Conservation (phyloP, 2,113 vertebrate species). For the Nannospalax galili region DNA sequence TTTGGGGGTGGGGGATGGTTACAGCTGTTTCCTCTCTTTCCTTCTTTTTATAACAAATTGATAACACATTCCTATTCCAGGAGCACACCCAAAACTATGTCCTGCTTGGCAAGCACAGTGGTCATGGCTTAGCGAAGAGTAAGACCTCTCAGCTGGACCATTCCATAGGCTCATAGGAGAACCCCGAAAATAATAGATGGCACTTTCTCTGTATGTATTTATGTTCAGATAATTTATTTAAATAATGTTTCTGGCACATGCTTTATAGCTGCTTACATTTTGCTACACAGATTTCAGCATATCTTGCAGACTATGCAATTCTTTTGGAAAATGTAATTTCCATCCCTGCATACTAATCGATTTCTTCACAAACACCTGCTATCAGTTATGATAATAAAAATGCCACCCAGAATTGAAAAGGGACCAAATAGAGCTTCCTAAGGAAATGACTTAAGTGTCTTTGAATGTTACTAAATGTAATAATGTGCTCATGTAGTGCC, state of each 20-base stretch:
- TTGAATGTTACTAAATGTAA: constrained; percentile 88
- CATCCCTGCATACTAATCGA: constrained; percentile 92
- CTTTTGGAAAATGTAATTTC: constrained; percentile 91
- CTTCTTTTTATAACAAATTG: constrained; percentile 2
- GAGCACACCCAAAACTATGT: constrained; percentile 62
- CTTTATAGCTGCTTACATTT: constrained; percentile 87
- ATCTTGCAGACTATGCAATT: constrained; percentile 89
- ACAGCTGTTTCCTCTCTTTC: constrained; percentile 59
- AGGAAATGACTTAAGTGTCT: constrained; percentile 92
- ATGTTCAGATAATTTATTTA: constrained; percentile 85
- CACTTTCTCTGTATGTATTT: constrained; percentile 81
- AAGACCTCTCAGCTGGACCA: constrained; percentile 48
- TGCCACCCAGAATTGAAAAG: constrained; percentile 90
- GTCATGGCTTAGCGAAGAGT: constrained; percentile 70
- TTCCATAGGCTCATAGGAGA: constrained; percentile 56
- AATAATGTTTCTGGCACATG: constrained; percentile 83
- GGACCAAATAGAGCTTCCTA: constrained; percentile 89
- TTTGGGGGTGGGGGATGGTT: constrained; percentile 36
- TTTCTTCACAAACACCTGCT: constrained; percentile 91
- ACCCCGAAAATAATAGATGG: constrained; percentile 76
- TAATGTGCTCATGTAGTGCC: constrained; percentile 85
- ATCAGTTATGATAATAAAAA: constrained; percentile 93
- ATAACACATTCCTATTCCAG: constrained; percentile 72
- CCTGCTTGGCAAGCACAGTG: constrained; percentile 71
- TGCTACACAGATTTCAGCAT: constrained; percentile 86